Base-by-base conservation (phyloP, 2,113 vertebrate species). In the Nansenia antarctica region DNA sequence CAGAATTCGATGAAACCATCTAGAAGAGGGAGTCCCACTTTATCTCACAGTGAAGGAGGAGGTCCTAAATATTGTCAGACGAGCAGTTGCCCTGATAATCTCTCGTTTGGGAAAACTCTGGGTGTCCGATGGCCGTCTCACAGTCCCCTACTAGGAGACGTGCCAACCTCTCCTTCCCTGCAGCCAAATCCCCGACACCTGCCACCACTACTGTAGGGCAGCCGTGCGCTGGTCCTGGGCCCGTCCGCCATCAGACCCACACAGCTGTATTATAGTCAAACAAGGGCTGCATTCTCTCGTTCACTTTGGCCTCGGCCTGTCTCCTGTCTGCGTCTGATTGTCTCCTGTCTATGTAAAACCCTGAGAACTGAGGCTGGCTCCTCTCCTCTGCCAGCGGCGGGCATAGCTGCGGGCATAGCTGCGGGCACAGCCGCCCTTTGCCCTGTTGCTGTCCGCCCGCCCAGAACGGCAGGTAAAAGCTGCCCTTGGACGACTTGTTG, bases 261-360 rank as follows among this genome's bases (percentile, higher is more conserved):
- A 99, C 96, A 27, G 94, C 97, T 47, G 96, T 97, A 81, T 96
- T 95, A 82, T 97, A 93, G 81, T 99, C 97, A 90, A 99, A 98
- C 62, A 95, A 91, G 0, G 91, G 85, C 58, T 89, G 91, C 82
- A 84, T 65, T 85, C 81, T 89, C 74, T 90, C 84, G n/a, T n/a
- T n/a, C 64, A 77, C 67, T 65, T 82, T 26, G 6, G 86, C 85
- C 1, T 87, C 88, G 63, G 82, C 81, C 77, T 88, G 87, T 78
- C 84, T 84, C 74, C 70, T 57, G 80, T 90, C 83, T 1, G 86
- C 85, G 1, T 87, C 88, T 64, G 82, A 80, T 77, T 88, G 87
- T 78, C 84, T 84, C 74, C 70, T 59, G 80, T 90, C 83, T 1
- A 24, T 32, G 77, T 74, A 91, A 85, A 91, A 66, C 72, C 84